Percentiles rank a stretch among this genome's conserved stretches.
These are phyloP conservation scores for Passer montanus DNA, from an alignment of 2,113 vertebrate species.

Conservation along the genomic window DNA sequence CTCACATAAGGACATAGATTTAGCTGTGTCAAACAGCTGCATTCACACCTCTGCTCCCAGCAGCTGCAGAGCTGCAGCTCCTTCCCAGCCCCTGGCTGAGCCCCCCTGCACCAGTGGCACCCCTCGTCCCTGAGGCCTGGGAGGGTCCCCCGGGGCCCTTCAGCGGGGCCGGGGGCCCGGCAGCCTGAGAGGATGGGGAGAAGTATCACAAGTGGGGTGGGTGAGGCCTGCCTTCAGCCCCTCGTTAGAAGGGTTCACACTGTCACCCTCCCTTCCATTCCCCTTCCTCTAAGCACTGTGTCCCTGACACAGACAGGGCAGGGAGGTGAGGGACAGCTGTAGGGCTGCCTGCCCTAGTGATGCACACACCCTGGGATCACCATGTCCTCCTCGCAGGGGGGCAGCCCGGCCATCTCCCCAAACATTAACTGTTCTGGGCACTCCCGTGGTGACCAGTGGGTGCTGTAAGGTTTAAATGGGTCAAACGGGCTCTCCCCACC, in stretches of 20 bases:
- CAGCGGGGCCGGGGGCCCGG: fast-evolving
- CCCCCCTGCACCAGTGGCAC: background rate
- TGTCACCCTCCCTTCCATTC: background rate
- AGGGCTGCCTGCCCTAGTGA: background rate
- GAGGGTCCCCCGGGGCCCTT: fast-evolving
- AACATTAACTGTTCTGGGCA: background rate
- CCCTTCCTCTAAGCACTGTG: background rate
- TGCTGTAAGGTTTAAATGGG: background rate
- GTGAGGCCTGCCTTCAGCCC: background rate
- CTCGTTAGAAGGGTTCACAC: background rate
- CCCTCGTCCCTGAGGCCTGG: fast-evolving
- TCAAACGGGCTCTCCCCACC: fast-evolving
- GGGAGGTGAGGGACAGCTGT: background rate
- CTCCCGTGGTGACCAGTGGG: background rate
- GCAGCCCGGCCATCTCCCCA: background rate
- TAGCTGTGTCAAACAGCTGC: background rate
- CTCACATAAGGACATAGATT: background rate
- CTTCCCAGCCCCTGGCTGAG: background rate
- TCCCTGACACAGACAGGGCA: background rate
- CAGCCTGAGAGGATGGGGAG: background rate
- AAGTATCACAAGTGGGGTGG: background rate
- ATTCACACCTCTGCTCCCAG: background rate
- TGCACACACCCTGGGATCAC: background rate
- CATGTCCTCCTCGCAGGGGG: background rate
- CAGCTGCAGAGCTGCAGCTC: background rate